A percentile compares a stretch with the other conserved stretches of the same genome.
Conservation (phyloP, 2,888 invertebrate species). For the Nezara viridula region DNA sequence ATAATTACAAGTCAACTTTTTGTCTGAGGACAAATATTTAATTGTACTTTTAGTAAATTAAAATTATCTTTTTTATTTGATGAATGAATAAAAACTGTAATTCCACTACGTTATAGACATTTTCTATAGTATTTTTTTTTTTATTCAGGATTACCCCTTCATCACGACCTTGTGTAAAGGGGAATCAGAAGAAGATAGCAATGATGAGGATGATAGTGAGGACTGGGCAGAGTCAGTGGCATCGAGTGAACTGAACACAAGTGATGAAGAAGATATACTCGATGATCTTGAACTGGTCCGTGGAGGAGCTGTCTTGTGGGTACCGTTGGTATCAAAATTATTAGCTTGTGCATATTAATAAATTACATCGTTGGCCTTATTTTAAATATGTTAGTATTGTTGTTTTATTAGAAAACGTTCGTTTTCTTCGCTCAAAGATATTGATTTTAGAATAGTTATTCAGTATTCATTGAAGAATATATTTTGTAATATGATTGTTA, state of each 20-base stretch:
- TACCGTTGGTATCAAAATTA: conserved; percentile 55
- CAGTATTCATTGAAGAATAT: conserved; percentile 26
- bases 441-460: conserved; percentile 38
- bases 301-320: conserved; percentile 50
- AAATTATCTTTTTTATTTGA: too few species aligned
- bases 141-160: conserved; percentile 41
- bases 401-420: conserved; percentile 11
- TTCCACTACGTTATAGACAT: not conserved
- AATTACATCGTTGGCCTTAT: conserved; percentile 30
- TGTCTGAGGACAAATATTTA: too few species aligned
- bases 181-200: conserved; percentile 42
- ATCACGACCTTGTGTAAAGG: conserved; percentile 41
- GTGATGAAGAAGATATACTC: conserved; percentile 55
- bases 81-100: too few species aligned
- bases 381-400: conserved; percentile 19
- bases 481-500: conserved; percentile 37
- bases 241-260: conserved; percentile 54
- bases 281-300: conserved; percentile 46
- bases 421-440: conserved; percentile 20
- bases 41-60: too few species aligned
- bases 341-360: conserved; percentile 54
- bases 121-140: not conserved
- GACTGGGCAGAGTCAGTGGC: conserved; percentile 57
- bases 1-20: too few species aligned
- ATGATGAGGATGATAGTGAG: conserved; percentile 57